These are phyloP conservation scores for Oryzias curvinotus DNA, from an alignment of 2,113 vertebrate species.

Conservation along the genomic window DNA sequence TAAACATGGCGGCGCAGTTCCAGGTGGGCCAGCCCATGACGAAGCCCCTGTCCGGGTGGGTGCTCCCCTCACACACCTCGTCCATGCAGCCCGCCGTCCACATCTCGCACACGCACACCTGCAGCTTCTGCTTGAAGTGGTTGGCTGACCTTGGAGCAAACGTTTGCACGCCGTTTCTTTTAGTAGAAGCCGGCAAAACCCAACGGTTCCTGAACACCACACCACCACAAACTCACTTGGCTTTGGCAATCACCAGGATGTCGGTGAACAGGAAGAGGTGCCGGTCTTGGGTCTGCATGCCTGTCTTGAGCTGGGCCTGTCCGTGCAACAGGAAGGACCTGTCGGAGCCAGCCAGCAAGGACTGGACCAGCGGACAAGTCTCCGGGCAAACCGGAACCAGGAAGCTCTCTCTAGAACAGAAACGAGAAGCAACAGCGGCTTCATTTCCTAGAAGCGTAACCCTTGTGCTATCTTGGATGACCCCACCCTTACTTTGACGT, in stretches of 20 bases:
- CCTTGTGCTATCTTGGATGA: too few relatives aligned
- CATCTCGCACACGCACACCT: slow-evolving; percentile 85
- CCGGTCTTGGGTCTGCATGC: slow-evolving; percentile 74
- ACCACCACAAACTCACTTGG: slow-evolving; percentile 61
- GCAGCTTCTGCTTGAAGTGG: slow-evolving; percentile 87
- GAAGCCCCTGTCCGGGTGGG: slow-evolving; percentile 83
- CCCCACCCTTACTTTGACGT: too few relatives aligned
- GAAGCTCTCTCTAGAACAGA: slow-evolving; percentile 61
- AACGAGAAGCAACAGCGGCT: not conserved
- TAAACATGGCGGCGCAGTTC: slow-evolving; percentile 92
- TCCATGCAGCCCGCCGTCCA: slow-evolving; percentile 92
- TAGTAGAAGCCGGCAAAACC: not conserved
- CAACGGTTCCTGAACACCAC: not conserved
- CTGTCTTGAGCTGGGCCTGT: slow-evolving; percentile 67
- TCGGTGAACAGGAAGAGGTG: slow-evolving; percentile 74
- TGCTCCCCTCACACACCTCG: slow-evolving; percentile 93
- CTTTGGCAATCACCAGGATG: slow-evolving; percentile 67
- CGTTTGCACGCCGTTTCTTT: not conserved
- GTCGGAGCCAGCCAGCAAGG: slow-evolving; percentile 42
- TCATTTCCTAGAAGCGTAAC: too few relatives aligned
- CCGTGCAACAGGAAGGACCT: slow-evolving; percentile 65
- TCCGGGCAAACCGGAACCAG: slow-evolving; percentile 55
- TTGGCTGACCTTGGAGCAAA: slow-evolving; percentile 61
- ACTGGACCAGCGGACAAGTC: slow-evolving; percentile 61
- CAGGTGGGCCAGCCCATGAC: slow-evolving; percentile 96